These are phyloP conservation scores for Phlogophora meticulosa DNA, from an alignment of 2,888 invertebrate species.

Conservation along the genomic window DNA sequence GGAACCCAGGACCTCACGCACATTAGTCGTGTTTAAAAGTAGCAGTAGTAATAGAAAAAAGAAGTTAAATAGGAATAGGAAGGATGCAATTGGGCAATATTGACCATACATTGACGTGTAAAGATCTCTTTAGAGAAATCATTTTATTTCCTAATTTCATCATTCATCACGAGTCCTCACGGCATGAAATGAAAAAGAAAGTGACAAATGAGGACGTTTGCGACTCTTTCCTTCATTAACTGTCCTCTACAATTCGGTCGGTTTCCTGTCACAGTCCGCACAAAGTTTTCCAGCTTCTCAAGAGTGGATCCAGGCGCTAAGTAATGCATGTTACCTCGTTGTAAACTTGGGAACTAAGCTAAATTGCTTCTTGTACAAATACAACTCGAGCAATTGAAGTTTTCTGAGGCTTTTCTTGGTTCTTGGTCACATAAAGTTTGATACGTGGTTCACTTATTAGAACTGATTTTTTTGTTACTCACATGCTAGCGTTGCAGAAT, in stretches of 20 bases:
- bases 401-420: slow-evolving; percentile 17
- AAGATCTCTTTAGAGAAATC: too few relatives aligned
- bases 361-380: slow-evolving; percentile 49
- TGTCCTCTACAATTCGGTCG: slow-evolving; percentile 1
- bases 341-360: slow-evolving; percentile 34
- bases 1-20: too few relatives aligned
- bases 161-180: too few relatives aligned
- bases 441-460: neutral
- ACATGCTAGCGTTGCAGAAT: neutral
- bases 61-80: too few relatives aligned
- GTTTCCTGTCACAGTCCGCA: slow-evolving; percentile 5
- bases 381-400: slow-evolving; percentile 25
- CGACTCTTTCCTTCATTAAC: slow-evolving; percentile 10
- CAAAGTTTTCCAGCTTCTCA: slow-evolving; percentile 7
- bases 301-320: slow-evolving; percentile 14
- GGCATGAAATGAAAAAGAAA: too few relatives aligned
- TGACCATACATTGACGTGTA: too few relatives aligned
- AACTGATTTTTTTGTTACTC: neutral
- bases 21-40: too few relatives aligned
- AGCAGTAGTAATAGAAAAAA: too few relatives aligned
- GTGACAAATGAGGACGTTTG: too few relatives aligned
- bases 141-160: too few relatives aligned
- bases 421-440: slow-evolving; percentile 2
- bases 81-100: too few relatives aligned
- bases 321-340: slow-evolving; percentile 33